Evolutionary conservation across 2,113 vertebrate species (phyloP), one percentile per base, ranked within the genome.

Genomic region (Nanorana parkeri): DNA sequence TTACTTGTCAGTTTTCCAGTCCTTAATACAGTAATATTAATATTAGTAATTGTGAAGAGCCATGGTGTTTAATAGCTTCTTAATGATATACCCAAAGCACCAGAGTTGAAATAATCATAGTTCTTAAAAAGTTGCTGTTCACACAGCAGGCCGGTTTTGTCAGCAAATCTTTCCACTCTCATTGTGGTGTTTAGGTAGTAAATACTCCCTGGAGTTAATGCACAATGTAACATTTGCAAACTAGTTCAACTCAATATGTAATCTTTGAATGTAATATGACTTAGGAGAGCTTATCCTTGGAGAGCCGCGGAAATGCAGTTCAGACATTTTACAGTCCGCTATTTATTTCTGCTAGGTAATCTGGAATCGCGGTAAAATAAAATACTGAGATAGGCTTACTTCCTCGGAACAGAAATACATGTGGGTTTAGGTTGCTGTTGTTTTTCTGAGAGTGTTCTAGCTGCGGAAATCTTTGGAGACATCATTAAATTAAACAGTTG

Each of bases 121-220:
- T 85, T 86, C 78, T 86, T 86, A 77, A 81, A 86, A 88, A 88
- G 68, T 84, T 86, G 84, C 85, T 88, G 78, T 87, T 81, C 78
- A 81, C 84, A 90, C 80, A 64, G 68, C 85, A 1, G 78, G 83
- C 77, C 86, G 81, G 64, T 54, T 78, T 15, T 72, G 81, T 89
- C 90, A 90, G 89, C 87, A 89, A 88, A 87, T 85, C 69, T 86
- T 84, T 83, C 51, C 10, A 20, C 67, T 87, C 88, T 89, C 84
- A 67, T 84, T 85, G 74, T 28, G 84, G 83, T 32, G 81, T 88
- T 90, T 86, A 90, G 88, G 75, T 77, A 78, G 82, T 85, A 87
- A 89, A 88, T 87, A 88, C 77, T 87, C 88, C 84, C 86, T 20
- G 81, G 73, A 85, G 86, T 82, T 90, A 85, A 84, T 80, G 86